Conservation (phyloP, 2,113 vertebrate genomes). For the Tonatia bakeri region DNA sequence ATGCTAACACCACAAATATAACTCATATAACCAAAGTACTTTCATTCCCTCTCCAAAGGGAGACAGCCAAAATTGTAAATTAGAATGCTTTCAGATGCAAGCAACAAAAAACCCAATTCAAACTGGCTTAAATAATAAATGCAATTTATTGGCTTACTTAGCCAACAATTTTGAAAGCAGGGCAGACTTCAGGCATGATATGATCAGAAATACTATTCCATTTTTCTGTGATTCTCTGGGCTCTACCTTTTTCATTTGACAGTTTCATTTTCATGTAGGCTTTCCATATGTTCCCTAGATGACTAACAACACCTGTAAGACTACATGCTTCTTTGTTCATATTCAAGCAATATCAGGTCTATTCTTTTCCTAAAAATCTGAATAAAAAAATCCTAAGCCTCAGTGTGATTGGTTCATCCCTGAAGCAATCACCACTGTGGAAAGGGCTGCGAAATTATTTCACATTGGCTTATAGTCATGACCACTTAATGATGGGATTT, state of each 20-base stretch:
- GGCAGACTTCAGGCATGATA: background rate
- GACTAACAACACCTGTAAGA: background rate
- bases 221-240: slow-evolving; percentile 40
- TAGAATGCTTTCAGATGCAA: background rate
- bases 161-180: background rate
- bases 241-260: background rate
- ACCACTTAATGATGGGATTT: background rate
- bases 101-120: slow-evolving; percentile 29
- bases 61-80: background rate
- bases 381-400: background rate
- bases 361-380: slow-evolving; percentile 35
- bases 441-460: background rate
- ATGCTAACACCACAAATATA: background rate
- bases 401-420: slow-evolving; percentile 4
- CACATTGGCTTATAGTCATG: background rate
- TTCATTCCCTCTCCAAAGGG: background rate
- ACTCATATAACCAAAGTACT: background rate
- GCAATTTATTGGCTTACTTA: slow-evolving; percentile 42
- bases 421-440: slow-evolving; percentile 19
- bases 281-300: slow-evolving; percentile 9
- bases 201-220: slow-evolving; percentile 7
- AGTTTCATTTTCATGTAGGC: background rate
- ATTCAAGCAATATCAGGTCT: background rate
- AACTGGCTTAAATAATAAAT: background rate
- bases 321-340: slow-evolving; percentile 15